phyloP scores from a whole-genome alignment of 2,113 vertebrate species.

The Polypterus bichir region DNA sequence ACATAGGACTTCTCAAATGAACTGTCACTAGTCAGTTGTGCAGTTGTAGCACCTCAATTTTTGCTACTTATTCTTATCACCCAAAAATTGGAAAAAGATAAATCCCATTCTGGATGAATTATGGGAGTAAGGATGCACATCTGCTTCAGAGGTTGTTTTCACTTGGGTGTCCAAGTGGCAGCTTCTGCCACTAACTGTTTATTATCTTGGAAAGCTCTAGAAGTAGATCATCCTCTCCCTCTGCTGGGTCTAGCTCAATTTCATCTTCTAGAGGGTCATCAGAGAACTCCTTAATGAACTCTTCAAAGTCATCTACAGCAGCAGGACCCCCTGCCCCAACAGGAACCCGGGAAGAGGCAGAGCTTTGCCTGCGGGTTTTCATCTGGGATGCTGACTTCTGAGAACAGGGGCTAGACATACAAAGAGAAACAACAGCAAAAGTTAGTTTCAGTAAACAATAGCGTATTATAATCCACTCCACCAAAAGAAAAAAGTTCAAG shows the following conservation, averaged over 20 bases:
- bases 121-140: too few species aligned
- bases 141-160: too few species aligned
- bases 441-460: too few species aligned
- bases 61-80: too few species aligned
- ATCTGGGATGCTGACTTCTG: conserved; percentile 14
- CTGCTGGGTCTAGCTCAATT: conserved; percentile 68
- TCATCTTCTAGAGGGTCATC: conserved; percentile 74
- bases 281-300: conserved; percentile 83
- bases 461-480: too few species aligned
- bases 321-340: conserved; percentile 30
- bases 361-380: conserved; percentile 53
- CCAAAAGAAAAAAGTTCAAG: too few species aligned
- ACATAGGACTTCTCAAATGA: neutral
- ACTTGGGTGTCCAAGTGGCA: neutral
- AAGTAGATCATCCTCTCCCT: conserved; percentile 84
- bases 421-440: too few species aligned
- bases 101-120: too few species aligned
- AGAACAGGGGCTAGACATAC: neutral
- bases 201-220: conserved; percentile 91
- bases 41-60: too few species aligned
- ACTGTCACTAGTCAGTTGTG: neutral
- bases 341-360: conserved; percentile 30
- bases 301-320: conserved; percentile 75
- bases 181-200: conserved; percentile 51
- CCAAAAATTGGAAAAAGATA: too few species aligned